Evolutionary conservation across 2,888 invertebrate genomes (phyloP).

Genomic region (Abrostola triplasia): DNA sequence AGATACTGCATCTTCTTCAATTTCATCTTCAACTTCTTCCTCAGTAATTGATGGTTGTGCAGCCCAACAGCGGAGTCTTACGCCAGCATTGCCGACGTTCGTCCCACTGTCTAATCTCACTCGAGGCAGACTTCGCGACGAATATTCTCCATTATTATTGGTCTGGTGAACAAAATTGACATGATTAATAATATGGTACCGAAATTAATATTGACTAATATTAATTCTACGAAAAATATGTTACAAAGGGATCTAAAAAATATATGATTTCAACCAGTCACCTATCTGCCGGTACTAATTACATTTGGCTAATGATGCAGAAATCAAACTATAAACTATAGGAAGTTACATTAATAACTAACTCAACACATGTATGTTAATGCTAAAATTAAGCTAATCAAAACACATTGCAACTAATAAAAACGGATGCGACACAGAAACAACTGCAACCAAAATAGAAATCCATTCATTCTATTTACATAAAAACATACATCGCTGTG

Average conservation of each 20-base stretch:
- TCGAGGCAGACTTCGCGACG: conserved; percentile 87
- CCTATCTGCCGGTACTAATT: background rate
- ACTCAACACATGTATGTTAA: conserved; percentile 25
- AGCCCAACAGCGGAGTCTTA: conserved; percentile 88
- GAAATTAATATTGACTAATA: background rate
- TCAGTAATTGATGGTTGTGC: conserved; percentile 91
- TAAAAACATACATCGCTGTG: conserved; percentile 2
- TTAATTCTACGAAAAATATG: background rate
- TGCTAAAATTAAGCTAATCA: conserved; percentile 28
- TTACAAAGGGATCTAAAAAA: background rate
- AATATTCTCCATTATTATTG: conserved; percentile 81
- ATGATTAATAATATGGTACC: background rate
- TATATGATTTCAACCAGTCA: background rate
- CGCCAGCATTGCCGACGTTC: conserved; percentile 89
- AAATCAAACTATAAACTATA: conserved; percentile 33
- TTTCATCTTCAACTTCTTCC: conserved; percentile 90
- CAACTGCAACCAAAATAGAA: conserved; percentile 6
- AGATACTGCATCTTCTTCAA: conserved; percentile 90
- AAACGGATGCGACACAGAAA: conserved; percentile 13
- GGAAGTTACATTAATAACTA: conserved; percentile 37
- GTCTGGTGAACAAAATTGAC: conserved; percentile 64
- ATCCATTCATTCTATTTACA: background rate
- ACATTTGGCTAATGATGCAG: conserved; percentile 14
- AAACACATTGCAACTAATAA: conserved; percentile 13
- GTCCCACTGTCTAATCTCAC: conserved; percentile 92